Evolutionary conservation across 2,113 vertebrate genomes (phyloP).

Genomic region (Xiphophorus couchianus): DNA sequence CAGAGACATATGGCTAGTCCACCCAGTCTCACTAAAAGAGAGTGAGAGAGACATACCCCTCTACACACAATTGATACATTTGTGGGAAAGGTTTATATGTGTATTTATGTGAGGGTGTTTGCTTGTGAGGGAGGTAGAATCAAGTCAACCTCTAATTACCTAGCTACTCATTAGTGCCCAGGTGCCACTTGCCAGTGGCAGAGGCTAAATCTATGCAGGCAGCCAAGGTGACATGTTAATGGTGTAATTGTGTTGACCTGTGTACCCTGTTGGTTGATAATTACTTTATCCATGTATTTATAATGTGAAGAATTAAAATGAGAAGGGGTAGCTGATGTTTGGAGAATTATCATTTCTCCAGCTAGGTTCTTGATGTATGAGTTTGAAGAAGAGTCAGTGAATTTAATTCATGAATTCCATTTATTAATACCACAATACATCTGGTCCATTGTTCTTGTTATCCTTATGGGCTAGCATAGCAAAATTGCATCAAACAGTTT

Average conservation of each 20-base stretch:
- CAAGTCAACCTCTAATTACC: slow-evolving; percentile 67
- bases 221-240: slow-evolving; percentile 68
- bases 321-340: slow-evolving; percentile 12
- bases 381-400: too few species aligned
- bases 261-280: slow-evolving; percentile 66
- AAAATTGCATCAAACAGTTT: too few species aligned
- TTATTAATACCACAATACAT: too few species aligned
- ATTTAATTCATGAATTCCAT: too few species aligned
- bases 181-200: slow-evolving; percentile 65
- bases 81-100: neutral
- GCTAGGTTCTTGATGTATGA: too few species aligned
- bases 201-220: slow-evolving; percentile 58
- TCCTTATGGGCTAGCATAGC: too few species aligned
- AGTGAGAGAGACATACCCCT: neutral
- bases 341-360: too few species aligned
- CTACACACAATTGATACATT: slow-evolving; percentile 15
- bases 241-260: slow-evolving; percentile 68
- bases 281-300: slow-evolving; percentile 68
- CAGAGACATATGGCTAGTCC: slow-evolving; percentile 39
- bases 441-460: too few species aligned
- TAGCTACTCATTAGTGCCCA: slow-evolving; percentile 67
- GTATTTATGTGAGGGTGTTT: slow-evolving; percentile 30
- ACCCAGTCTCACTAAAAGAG: slow-evolving; percentile 16
- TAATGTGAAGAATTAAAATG: slow-evolving; percentile 57
- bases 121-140: slow-evolving; percentile 34